Conservation (phyloP, 2,888 invertebrate genomes). For the Pelosia muscerda region DNA sequence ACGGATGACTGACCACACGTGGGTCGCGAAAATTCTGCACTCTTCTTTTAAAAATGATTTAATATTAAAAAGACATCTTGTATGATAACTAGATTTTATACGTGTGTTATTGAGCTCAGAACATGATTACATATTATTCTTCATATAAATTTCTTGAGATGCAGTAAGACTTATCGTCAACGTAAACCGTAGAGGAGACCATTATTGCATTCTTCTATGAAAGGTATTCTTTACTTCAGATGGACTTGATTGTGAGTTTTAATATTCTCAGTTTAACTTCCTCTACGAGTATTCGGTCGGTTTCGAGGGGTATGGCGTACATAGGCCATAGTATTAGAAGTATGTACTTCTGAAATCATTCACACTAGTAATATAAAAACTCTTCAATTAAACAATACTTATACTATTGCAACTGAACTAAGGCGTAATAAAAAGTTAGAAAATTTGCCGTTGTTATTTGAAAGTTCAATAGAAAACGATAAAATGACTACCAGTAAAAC, state of each 20-base stretch:
- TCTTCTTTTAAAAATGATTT: background rate
- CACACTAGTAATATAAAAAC: background rate
- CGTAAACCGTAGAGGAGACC: background rate
- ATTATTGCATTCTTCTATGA: no score
- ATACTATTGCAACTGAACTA: background rate
- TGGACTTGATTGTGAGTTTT: no score
- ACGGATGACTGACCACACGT: conserved; percentile 58
- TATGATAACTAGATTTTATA: background rate
- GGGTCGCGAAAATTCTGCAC: conserved; percentile 6
- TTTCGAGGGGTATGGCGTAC: no score
- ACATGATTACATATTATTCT: background rate
- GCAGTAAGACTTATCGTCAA: no score
- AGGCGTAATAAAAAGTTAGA: background rate
- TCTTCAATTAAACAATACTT: background rate
- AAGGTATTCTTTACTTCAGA: no score
- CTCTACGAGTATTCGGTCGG: no score
- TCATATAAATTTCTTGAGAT: no score
- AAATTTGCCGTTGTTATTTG: background rate
- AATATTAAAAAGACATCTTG: background rate
- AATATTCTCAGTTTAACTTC: no score
- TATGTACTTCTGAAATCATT: background rate
- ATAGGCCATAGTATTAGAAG: no score
- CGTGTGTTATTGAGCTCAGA: background rate
- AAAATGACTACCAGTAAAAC: conserved; percentile 11
- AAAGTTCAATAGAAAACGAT: conserved; percentile 17